These are phyloP conservation scores for Bhutanitis thaidina DNA, from an alignment of 2,888 invertebrate genomes.

Conservation along the genomic window DNA sequence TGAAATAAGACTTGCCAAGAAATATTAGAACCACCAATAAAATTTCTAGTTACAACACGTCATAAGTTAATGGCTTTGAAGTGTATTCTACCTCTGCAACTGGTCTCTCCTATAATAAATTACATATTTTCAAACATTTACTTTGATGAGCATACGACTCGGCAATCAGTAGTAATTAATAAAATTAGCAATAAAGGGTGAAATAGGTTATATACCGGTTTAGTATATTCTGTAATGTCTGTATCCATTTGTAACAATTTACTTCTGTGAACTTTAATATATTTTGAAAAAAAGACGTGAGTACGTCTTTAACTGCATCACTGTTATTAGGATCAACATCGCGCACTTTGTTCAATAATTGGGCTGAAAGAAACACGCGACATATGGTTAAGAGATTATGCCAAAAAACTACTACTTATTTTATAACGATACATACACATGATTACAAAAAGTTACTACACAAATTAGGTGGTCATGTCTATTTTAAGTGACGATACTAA, in stretches of 20 bases:
- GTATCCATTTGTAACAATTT: constrained; percentile 49
- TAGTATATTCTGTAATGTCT: constrained; percentile 47
- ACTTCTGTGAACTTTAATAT: constrained; percentile 43
- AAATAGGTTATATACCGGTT: constrained; percentile 61
- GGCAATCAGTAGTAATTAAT: too few species aligned
- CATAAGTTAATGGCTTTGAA: too few species aligned
- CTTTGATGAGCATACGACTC: too few species aligned
- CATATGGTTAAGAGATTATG: background rate
- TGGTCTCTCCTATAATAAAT: too few species aligned
- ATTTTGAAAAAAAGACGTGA: constrained; percentile 52
- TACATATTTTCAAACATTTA: too few species aligned
- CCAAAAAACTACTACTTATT: background rate
- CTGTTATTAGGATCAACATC: constrained; percentile 59
- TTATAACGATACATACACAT: constrained; percentile 9
- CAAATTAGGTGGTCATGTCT: too few species aligned
- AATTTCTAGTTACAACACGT: too few species aligned
- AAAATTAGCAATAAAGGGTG: too few species aligned
- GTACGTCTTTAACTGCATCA: constrained; percentile 58
- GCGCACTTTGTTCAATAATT: constrained; percentile 54
- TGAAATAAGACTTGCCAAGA: too few species aligned
- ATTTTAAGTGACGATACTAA: too few species aligned
- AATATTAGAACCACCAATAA: too few species aligned
- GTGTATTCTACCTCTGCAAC: too few species aligned
- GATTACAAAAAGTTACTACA: background rate
- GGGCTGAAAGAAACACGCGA: constrained; percentile 42